Base-by-base conservation (phyloP, 2,888 invertebrate species). In the Pinctada fucata region DNA sequence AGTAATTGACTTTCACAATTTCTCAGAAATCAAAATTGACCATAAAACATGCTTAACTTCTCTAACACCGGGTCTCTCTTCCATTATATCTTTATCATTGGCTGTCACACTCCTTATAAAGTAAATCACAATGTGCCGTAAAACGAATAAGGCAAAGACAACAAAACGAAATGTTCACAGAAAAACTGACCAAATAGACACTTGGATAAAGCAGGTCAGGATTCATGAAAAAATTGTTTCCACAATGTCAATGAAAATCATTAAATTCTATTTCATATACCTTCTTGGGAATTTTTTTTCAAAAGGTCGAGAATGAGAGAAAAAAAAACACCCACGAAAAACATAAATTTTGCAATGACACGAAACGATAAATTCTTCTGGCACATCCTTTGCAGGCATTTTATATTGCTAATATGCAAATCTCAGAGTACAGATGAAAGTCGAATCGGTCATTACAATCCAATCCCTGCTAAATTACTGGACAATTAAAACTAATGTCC, bases 401-500 rank as follows among this genome's bases (percentile, higher is more conserved):
- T 31, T 31, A 31, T 31, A 58, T 10, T 58, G 58, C 6, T 58
- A 58, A 58, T 58, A 58, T 58, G 58, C 58, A 58, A 13, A 58
- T 58, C 13, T 10, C 8, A 58, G 6, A 13, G 13, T 6, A 6
- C 58, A 58, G 58, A 58, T 58, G 8, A 58, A 58, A 58, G 58
- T 58, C 58, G 8, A 58, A 13, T 10, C 58, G 58, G 58, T 58
- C 58, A 58, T 58, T 58, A 58, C 58, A 58, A 58, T 58, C 58
- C 8, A 10, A 58, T 58, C 13, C 58, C 13, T 58, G 8, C 1
- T 6, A 58, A 13, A 58, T 58, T 10, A 58, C 58, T 58, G 58
- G 58, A 58, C 58, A 58, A 58, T 58, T 58, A 58, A 58, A 13
- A 58, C 58, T 58, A 58, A 58, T 58, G 58, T 58, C 58, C 58